Percentiles rank a stretch among this genome's conserved stretches.
Evolutionary conservation across 1,140 invertebrate species (phyloP).

Genomic region (Drosophila burlai): DNA sequence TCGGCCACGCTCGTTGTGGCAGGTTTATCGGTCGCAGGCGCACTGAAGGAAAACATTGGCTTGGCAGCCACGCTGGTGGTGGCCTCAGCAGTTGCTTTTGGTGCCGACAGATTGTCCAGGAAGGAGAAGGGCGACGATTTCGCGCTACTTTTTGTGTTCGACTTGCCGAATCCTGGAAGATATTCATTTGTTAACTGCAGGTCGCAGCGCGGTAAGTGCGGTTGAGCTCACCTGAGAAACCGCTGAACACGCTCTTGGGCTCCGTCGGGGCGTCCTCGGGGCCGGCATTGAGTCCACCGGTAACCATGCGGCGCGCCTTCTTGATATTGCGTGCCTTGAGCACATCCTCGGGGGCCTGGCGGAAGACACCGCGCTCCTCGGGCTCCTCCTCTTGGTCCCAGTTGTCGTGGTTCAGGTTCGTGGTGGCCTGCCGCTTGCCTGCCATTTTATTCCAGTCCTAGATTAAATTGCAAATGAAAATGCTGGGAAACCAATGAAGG

Average conservation of each 20-base stretch:
- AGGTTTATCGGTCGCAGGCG: constrained; percentile 2
- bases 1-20: not conserved
- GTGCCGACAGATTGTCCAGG: constrained; percentile 82
- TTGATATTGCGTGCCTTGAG: constrained; percentile 91
- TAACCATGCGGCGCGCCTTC: constrained; percentile 89
- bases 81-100: constrained; percentile 3
- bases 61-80: not conserved
- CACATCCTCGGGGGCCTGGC: constrained; percentile 89
- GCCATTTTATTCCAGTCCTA: constrained; percentile 87
- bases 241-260: constrained; percentile 88
- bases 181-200: not conserved
- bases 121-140: constrained; percentile 87
- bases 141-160: constrained; percentile 12
- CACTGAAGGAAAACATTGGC: constrained; percentile 27
- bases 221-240: constrained; percentile 86
- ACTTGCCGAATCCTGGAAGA: constrained; percentile 57
- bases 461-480: constrained; percentile 31
- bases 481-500: constrained; percentile 17
- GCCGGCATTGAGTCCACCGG: constrained; percentile 52
- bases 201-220: too few relatives aligned
- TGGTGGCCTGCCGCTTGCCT: constrained; percentile 90
- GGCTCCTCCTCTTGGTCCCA: constrained; percentile 94
- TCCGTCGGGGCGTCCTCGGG: constrained; percentile 73
- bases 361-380: constrained; percentile 91
- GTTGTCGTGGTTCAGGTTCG: constrained; percentile 95